phyloP scores from a whole-genome alignment of 2,797 vertebrate genomes.

The Pagetopsis macropterus region DNA sequence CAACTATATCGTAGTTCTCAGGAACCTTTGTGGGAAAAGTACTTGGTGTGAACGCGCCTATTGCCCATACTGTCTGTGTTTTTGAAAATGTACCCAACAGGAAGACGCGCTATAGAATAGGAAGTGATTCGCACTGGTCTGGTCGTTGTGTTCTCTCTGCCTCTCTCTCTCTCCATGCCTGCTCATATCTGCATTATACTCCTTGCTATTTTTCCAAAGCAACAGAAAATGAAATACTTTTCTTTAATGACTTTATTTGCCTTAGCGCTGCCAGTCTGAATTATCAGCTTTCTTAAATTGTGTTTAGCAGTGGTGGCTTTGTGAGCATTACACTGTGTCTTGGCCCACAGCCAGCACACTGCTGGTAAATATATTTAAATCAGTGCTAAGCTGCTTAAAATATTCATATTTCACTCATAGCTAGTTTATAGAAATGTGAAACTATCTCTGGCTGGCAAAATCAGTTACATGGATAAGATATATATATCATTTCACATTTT shows the following conservation, averaged over 20 bases:
- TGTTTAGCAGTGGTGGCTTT: conserved; percentile 87
- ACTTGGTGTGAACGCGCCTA: no score
- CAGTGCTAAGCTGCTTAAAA: conserved; percentile 92
- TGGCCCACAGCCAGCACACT: conserved; percentile 87
- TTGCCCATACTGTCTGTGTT: neutral
- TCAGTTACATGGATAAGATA: conserved; percentile 78
- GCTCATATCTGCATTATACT: conserved; percentile 57
- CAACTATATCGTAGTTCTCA: no score
- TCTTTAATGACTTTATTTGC: conserved; percentile 90
- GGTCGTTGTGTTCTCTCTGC: conserved; percentile 18
- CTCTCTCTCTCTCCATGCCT: conserved; percentile 15
- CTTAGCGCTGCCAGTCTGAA: conserved; percentile 85
- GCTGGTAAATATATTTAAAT: conserved; percentile 94
- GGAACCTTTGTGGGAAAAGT: no score
- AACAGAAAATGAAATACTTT: conserved; percentile 81
- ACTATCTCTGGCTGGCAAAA: conserved; percentile 85
- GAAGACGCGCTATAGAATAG: neutral
- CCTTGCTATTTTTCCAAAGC: conserved; percentile 77
- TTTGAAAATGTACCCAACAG: conserved; percentile 1
- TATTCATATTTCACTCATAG: conserved; percentile 91
- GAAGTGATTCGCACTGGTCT: conserved; percentile 3
- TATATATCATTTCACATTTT: conserved; percentile 61
- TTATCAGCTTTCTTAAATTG: conserved; percentile 88
- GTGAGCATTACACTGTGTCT: conserved; percentile 85
- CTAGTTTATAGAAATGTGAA: conserved; percentile 89